Conservation (phyloP, 1,140 invertebrate species). For the Megalonaias nervosa region DNA sequence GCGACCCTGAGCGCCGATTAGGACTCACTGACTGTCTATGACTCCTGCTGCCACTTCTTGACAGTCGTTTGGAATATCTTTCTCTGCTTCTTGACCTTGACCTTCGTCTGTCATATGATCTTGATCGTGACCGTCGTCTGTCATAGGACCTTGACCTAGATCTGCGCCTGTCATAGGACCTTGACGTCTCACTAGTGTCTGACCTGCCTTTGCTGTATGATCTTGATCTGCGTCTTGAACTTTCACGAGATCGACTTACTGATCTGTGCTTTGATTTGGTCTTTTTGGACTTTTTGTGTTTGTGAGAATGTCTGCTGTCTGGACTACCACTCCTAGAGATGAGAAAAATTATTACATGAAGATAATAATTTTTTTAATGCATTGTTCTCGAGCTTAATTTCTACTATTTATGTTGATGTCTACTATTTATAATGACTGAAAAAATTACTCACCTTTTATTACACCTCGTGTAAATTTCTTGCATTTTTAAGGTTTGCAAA, state of each 20-base stretch:
- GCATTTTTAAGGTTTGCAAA: no score
- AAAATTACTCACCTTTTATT: no score
- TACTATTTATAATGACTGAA: no score
- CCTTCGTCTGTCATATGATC: conserved; percentile 22
- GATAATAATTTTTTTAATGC: background rate
- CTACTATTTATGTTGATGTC: background rate
- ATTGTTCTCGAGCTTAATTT: conserved; percentile 3
- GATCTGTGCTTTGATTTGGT: conserved; percentile 18
- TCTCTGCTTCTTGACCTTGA: conserved; percentile 29
- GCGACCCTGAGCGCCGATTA: no score
- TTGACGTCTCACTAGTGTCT: background rate
- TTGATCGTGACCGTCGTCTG: background rate
- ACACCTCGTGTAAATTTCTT: no score
- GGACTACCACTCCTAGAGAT: conserved; percentile 21
- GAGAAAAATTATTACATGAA: background rate
- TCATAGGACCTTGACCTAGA: conserved; percentile 3
- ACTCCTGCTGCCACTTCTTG: conserved; percentile 27
- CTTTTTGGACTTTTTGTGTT: conserved; percentile 35
- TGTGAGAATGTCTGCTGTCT: conserved; percentile 29
- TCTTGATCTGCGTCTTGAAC: conserved; percentile 27
- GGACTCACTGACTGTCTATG: conserved; percentile 3
- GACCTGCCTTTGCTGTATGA: conserved; percentile 15
- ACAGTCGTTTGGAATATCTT: conserved; percentile 23
- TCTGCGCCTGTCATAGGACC: background rate
- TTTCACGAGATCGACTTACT: background rate